Evolutionary conservation across 35 echinoderm and acorn worm species (phyloP).

Genomic region (Anneissia japonica): DNA sequence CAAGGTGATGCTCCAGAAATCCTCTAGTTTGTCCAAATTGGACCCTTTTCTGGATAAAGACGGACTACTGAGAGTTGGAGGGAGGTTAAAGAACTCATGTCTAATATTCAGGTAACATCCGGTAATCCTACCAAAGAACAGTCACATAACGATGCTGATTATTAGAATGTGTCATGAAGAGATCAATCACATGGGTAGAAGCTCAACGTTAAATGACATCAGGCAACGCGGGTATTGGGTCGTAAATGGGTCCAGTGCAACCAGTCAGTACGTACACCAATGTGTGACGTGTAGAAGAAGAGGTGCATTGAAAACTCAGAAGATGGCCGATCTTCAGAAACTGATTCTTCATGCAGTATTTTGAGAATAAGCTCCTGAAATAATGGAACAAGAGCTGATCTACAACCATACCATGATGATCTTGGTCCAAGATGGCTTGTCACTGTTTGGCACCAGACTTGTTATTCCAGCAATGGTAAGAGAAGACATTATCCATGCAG

Average conservation of each 20-base stretch:
- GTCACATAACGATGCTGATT: not conserved
- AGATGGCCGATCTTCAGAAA: conserved; percentile 26
- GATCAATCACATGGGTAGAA: conserved; percentile 12
- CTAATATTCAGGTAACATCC: conserved; percentile 9
- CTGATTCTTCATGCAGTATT: too few species aligned
- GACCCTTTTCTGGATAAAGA: conserved; percentile 30
- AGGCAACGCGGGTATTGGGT: conserved; percentile 7
- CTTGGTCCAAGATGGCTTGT: too few species aligned
- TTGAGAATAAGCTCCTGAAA: too few species aligned
- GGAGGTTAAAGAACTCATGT: conserved; percentile 3
- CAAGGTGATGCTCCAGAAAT: not conserved
- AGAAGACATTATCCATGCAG: too few species aligned
- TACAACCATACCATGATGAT: too few species aligned
- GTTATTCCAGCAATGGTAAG: too few species aligned
- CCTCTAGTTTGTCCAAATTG: not conserved
- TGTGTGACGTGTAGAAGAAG: conserved; percentile 27
- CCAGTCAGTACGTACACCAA: not conserved
- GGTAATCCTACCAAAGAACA: conserved; percentile 31
- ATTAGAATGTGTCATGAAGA: not conserved
- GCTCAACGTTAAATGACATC: not conserved
- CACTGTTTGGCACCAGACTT: too few species aligned
- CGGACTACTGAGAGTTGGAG: conserved; percentile 32
- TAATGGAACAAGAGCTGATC: too few species aligned
- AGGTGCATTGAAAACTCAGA: conserved; percentile 11
- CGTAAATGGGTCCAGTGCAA: not conserved